Conservation (phyloP, 2,888 invertebrate genomes). For the Ptycholaimellus sp. region DNA sequence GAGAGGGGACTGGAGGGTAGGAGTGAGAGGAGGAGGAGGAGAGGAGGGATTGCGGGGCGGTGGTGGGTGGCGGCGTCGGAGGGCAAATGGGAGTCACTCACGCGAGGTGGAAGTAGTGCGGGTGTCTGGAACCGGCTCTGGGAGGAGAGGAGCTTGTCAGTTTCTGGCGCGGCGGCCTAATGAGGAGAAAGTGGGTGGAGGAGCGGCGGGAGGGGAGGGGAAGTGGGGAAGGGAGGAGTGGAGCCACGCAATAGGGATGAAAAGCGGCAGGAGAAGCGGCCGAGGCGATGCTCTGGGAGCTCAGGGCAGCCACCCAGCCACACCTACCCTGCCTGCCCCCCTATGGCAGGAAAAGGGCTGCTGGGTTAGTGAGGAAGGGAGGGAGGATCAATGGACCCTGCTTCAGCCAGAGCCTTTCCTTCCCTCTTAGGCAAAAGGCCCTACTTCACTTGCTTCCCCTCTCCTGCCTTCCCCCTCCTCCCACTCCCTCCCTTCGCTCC, state of each 20-base stretch:
- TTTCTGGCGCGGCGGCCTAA: not conserved
- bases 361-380: too few species aligned
- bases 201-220: slow-evolving; percentile 4
- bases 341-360: too few species aligned
- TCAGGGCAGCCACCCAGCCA: too few species aligned
- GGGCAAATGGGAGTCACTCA: slow-evolving; percentile 4
- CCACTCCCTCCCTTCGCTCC: too few species aligned
- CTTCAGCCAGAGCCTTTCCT: too few species aligned
- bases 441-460: too few species aligned
- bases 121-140: slow-evolving; percentile 2
- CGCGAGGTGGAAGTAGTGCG: too few species aligned
- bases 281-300: too few species aligned
- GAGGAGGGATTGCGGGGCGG: slow-evolving; percentile 4
- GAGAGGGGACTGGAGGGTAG: slow-evolving; percentile 1
- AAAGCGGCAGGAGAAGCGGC: not conserved
- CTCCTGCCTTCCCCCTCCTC: too few species aligned
- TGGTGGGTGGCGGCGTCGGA: slow-evolving; percentile 3
- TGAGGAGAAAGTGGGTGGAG: slow-evolving; percentile 6
- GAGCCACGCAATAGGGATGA: not conserved
- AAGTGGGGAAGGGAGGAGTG: not conserved
- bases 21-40: slow-evolving; percentile 6
- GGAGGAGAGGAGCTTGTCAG: not conserved
- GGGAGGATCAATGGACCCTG: too few species aligned
- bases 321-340: too few species aligned
- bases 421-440: too few species aligned